Conservation (phyloP, 2,113 vertebrate genomes). For the Oncorhynchus masou region DNA sequence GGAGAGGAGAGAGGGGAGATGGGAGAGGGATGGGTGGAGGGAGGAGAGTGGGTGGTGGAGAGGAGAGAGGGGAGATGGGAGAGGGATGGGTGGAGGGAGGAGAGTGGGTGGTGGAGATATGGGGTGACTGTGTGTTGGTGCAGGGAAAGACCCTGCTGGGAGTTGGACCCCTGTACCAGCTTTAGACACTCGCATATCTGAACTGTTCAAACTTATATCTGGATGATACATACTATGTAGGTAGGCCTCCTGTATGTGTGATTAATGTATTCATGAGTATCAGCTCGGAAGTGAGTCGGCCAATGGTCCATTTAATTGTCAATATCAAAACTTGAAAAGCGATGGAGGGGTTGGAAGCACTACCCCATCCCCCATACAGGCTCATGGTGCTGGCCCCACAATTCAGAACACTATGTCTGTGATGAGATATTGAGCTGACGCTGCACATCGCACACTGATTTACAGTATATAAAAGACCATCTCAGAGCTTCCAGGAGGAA, state of each 20-base stretch:
- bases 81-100: conserved; percentile 25
- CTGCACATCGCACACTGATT: conserved; percentile 62
- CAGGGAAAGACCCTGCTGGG: conserved; percentile 43
- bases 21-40: conserved; percentile 27
- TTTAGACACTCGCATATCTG: conserved; percentile 24
- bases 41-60: no score
- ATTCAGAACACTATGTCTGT: conserved; percentile 56
- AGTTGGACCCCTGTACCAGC: conserved; percentile 23
- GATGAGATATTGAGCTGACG: conserved; percentile 69
- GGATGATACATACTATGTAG: background rate
- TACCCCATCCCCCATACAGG: conserved; percentile 22
- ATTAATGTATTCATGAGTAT: background rate
- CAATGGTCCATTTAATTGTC: background rate
- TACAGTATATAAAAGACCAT: conserved; percentile 53
- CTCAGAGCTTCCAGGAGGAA: conserved; percentile 26
- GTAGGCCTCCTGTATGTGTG: background rate
- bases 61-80: conserved; percentile 12
- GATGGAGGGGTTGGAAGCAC: background rate
- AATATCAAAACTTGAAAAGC: background rate
- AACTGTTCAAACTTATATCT: background rate
- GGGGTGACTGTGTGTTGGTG: conserved; percentile 41
- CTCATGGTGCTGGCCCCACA: conserved; percentile 51
- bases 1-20: no score
- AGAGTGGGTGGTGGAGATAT: conserved; percentile 7
- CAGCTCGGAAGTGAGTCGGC: background rate